phyloP scores from a whole-genome alignment of 2,888 invertebrate genomes.

The Rhagonycha lutea region DNA sequence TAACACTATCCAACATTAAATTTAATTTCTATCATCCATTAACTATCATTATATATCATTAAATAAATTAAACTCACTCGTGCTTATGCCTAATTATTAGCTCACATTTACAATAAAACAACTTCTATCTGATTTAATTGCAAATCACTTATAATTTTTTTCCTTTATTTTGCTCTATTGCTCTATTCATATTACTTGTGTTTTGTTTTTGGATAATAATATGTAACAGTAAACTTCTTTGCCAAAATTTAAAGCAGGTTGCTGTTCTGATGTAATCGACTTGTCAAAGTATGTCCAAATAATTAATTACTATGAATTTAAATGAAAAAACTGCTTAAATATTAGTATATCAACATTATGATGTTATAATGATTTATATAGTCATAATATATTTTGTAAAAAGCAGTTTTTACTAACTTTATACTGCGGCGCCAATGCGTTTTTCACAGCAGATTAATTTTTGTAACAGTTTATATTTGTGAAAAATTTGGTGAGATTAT shows the following conservation, averaged over 20 bases:
- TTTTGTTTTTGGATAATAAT: not conserved
- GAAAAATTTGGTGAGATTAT: too few species aligned
- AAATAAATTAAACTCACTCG: slow-evolving; percentile 22
- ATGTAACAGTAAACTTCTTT: not conserved
- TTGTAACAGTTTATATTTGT: too few species aligned
- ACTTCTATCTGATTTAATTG: not conserved
- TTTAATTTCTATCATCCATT: slow-evolving; percentile 25
- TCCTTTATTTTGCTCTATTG: not conserved
- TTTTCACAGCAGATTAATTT: too few species aligned
- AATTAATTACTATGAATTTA: too few species aligned
- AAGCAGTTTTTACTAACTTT: too few species aligned
- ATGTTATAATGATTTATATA: too few species aligned
- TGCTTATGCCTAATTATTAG: slow-evolving; percentile 15
- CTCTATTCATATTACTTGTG: not conserved
- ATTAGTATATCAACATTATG: too few species aligned
- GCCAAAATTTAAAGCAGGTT: not conserved
- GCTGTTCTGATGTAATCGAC: not conserved
- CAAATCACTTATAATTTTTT: not conserved
- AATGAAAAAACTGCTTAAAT: too few species aligned
- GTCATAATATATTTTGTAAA: too few species aligned
- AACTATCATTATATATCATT: slow-evolving; percentile 27
- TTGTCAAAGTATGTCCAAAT: not conserved
- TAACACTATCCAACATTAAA: slow-evolving; percentile 15
- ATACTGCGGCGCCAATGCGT: too few species aligned
- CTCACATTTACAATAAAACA: not conserved